Evolutionary conservation across 35 echinoderm and acorn worm species (phyloP).

Genomic region (Strongylocentrotus purpuratus): DNA sequence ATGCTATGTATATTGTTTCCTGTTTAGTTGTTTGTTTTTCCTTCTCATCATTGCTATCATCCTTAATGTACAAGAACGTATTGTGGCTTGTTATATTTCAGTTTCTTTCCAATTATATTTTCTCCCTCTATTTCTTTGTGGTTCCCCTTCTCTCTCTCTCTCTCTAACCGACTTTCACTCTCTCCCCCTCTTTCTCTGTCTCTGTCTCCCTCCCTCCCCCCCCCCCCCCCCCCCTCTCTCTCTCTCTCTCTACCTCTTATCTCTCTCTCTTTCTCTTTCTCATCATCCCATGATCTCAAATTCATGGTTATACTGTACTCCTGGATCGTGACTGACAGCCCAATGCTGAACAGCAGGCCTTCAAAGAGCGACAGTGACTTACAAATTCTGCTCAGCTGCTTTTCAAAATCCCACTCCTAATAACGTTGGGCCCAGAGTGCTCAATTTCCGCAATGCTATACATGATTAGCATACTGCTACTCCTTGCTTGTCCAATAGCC

Average conservation of each 20-base stretch:
- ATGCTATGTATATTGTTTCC: background rate
- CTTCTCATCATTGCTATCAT: background rate
- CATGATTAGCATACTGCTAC: slow-evolving; percentile 4
- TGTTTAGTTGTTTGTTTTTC: background rate
- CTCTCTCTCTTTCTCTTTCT: background rate
- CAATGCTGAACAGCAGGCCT: background rate
- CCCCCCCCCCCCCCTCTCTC: background rate
- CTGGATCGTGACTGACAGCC: background rate
- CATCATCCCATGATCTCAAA: background rate
- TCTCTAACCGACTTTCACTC: background rate
- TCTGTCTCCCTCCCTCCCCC: background rate
- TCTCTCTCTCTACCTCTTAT: background rate
- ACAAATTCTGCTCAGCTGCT: background rate
- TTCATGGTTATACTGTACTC: background rate
- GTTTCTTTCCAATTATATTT: background rate
- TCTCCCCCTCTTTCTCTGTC: background rate
- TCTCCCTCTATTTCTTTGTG: background rate
- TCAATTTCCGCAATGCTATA: slow-evolving; percentile 12
- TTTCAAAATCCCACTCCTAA: slow-evolving; percentile 17
- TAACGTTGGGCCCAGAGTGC: background rate
- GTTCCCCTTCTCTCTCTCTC: background rate
- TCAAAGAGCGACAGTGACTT: background rate
- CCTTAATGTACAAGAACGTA: background rate
- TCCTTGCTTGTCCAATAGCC: background rate
- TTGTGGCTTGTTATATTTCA: background rate